Conservation (phyloP, 2,797 vertebrate genomes). For the Limosa lapponica region DNA sequence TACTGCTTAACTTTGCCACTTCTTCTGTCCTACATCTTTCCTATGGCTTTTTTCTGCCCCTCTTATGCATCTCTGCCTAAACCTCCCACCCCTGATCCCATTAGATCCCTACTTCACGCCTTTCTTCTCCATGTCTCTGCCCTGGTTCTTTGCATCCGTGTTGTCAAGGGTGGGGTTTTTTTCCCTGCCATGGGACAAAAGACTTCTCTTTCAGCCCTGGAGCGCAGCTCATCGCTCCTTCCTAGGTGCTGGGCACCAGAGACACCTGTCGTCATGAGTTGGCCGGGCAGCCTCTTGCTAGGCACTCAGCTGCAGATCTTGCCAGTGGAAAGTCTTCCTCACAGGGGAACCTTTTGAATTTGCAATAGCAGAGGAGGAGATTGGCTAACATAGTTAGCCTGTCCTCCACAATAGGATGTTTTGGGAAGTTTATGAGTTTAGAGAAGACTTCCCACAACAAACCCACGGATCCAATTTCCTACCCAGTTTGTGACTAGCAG, state of each 20-base stretch:
- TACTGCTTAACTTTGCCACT: background rate
- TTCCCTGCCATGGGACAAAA: background rate
- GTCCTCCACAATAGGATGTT: constrained; percentile 23
- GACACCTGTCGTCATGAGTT: fast-evolving
- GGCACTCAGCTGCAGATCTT: background rate
- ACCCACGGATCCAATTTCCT: constrained; percentile 28
- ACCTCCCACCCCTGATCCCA: fast-evolving
- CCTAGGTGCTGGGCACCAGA: background rate
- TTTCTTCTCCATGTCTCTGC: background rate
- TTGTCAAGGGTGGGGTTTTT: background rate
- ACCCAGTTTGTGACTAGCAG: background rate
- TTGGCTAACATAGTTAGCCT: constrained; percentile 13
- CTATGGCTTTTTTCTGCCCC: background rate
- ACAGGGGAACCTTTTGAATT: background rate
- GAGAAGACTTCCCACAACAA: constrained; percentile 46
- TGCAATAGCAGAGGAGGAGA: constrained; percentile 3
- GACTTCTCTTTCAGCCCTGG: background rate
- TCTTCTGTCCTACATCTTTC: background rate
- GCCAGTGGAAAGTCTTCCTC: constrained; percentile 37
- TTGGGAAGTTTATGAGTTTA: constrained; percentile 25
- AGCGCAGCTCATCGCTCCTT: background rate
- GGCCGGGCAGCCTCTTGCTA: background rate
- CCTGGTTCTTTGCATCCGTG: background rate
- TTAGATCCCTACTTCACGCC: background rate
- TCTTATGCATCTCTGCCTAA: background rate